These are phyloP conservation scores for Magallana gigas DNA, from an alignment of 1,140 invertebrate species.

Conservation along the genomic window DNA sequence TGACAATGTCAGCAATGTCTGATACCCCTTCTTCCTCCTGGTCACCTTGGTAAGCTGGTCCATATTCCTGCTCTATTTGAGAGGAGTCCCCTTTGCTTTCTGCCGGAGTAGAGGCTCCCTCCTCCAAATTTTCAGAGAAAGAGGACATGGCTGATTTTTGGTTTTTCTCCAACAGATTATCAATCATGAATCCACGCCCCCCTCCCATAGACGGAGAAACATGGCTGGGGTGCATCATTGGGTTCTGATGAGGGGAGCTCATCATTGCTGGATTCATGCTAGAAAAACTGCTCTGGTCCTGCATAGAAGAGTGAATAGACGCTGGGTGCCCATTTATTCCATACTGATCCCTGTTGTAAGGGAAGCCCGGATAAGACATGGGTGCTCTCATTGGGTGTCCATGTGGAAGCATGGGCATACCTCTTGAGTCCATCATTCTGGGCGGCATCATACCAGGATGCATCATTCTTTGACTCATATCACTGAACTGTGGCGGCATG, in stretches of 20 bases:
- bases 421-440: slow-evolving; percentile 19
- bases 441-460: slow-evolving; percentile 20
- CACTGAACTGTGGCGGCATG: background rate
- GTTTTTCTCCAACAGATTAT: slow-evolving; percentile 59
- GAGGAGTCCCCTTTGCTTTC: background rate
- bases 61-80: slow-evolving; percentile 3
- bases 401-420: background rate
- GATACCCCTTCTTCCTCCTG: slow-evolving; percentile 56
- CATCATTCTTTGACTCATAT: slow-evolving; percentile 2
- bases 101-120: background rate
- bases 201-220: slow-evolving; percentile 45
- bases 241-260: slow-evolving; percentile 1
- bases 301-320: slow-evolving; percentile 3
- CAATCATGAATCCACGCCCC: slow-evolving; percentile 67
- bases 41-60: slow-evolving; percentile 21
- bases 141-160: slow-evolving; percentile 42
- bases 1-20: slow-evolving; percentile 58
- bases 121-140: background rate
- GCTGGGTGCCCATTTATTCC: slow-evolving; percentile 4
- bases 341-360: background rate
- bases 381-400: slow-evolving; percentile 21
- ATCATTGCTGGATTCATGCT: slow-evolving; percentile 14
- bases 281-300: background rate
- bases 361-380: background rate
- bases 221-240: slow-evolving; percentile 12